Evolutionary conservation across 1,140 invertebrate genomes (phyloP).

Genomic region (Hesperophylax magnus): DNA sequence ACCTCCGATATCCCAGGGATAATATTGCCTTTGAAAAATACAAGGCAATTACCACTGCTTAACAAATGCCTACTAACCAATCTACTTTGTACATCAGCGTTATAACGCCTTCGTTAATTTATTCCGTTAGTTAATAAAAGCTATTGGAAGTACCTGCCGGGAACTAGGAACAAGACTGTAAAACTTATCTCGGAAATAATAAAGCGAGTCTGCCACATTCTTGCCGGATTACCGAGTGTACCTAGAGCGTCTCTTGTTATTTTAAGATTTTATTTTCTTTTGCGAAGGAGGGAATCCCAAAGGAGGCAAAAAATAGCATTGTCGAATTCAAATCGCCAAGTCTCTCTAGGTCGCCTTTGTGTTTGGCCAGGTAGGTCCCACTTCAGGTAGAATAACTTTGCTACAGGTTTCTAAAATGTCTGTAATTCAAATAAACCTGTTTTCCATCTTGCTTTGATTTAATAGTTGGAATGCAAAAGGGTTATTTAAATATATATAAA

Average conservation of each 20-base stretch:
- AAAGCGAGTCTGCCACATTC: slow-evolving; percentile 8
- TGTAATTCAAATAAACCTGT: slow-evolving; percentile 25
- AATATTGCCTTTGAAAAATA: too few species aligned
- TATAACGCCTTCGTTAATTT: too few species aligned
- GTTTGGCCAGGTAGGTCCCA: slow-evolving; percentile 25
- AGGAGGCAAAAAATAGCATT: slow-evolving; percentile 46
- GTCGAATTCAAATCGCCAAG: slow-evolving; percentile 53
- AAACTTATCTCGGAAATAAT: slow-evolving; percentile 22
- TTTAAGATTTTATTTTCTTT: slow-evolving; percentile 52
- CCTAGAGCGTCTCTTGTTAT: slow-evolving; percentile 48
- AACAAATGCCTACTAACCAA: too few species aligned
- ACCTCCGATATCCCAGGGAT: too few species aligned
- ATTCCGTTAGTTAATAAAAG: too few species aligned
- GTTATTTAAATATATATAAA: slow-evolving; percentile 10
- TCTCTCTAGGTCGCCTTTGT: slow-evolving; percentile 45
- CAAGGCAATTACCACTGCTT: too few species aligned
- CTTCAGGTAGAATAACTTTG: slow-evolving; percentile 36
- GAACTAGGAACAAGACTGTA: neutral
- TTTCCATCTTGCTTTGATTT: slow-evolving; percentile 4
- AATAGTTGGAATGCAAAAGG: slow-evolving; percentile 11
- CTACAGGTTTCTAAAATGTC: slow-evolving; percentile 24
- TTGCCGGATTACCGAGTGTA: slow-evolving; percentile 23
- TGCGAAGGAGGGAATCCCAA: slow-evolving; percentile 31
- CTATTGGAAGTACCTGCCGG: neutral
- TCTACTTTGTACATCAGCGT: too few species aligned